Conservation (phyloP, 2,797 vertebrate genomes). For the Spondyliosoma cantharus region DNA sequence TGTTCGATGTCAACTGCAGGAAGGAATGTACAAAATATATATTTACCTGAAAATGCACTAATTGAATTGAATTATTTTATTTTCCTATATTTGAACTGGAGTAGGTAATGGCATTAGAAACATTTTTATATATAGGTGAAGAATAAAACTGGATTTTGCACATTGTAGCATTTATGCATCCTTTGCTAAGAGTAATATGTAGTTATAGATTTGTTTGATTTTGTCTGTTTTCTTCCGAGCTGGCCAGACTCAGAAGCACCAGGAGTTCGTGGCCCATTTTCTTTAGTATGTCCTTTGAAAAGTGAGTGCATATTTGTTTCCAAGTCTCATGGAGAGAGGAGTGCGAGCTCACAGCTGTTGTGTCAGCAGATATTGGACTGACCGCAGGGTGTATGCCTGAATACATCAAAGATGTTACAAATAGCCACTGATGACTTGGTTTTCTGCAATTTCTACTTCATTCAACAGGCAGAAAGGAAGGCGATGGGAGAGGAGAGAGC, state of each 20-base stretch:
- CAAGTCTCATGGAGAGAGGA: conserved; percentile 24
- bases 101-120: not conserved
- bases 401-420: conserved; percentile 42
- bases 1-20: conserved; percentile 4
- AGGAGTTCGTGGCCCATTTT: conserved; percentile 10
- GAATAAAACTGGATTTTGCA: no score
- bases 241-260: not conserved
- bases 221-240: not conserved
- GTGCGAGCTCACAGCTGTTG: conserved; percentile 38
- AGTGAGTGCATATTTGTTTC: conserved; percentile 18
- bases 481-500: not conserved
- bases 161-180: not conserved
- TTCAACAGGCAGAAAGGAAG: conserved; percentile 6
- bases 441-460: conserved; percentile 9
- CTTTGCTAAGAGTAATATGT: not conserved
- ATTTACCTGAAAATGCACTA: conserved; percentile 2
- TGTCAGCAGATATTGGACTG: conserved; percentile 34
- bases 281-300: conserved; percentile 18
- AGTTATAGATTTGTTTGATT: not conserved
- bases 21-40: not conserved
- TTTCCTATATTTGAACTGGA: not conserved
- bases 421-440: conserved; percentile 18
- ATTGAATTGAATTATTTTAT: not conserved
- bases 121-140: not conserved
- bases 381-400: conserved; percentile 17